These are phyloP conservation scores for Myrmecophaga tridactyla DNA, from an alignment of 2,113 vertebrate species.

Conservation along the genomic window DNA sequence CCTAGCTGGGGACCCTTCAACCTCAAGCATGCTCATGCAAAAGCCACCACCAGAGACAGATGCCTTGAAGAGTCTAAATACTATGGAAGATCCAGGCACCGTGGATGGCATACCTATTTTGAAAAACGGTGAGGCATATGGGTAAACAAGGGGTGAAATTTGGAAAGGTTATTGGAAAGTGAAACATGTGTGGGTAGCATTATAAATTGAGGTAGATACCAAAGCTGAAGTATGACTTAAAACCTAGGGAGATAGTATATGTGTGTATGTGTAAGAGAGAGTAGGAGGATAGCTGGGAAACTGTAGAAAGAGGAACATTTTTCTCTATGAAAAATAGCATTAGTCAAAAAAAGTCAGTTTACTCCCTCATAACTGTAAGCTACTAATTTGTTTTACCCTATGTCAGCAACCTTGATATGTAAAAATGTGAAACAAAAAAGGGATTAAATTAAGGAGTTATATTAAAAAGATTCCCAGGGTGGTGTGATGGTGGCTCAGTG, in stretches of 20 bases:
- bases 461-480: slow-evolving; percentile 14
- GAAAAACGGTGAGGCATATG: slow-evolving; percentile 54
- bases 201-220: neutral
- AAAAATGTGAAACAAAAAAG: slow-evolving; percentile 15
- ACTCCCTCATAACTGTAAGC: neutral
- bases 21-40: slow-evolving; percentile 50
- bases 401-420: neutral
- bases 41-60: slow-evolving; percentile 38
- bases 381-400: neutral
- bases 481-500: no score
- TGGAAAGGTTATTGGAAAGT: slow-evolving; percentile 33
- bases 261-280: neutral
- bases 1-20: slow-evolving; percentile 63
- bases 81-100: slow-evolving; percentile 6
- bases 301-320: neutral
- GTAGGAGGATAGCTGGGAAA: neutral
- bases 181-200: neutral
- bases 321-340: neutral
- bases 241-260: neutral
- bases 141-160: neutral
- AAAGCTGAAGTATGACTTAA: slow-evolving; percentile 47
- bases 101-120: slow-evolving; percentile 42
- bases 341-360: neutral
- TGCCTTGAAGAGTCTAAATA: neutral
- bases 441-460: neutral